Evolutionary conservation across 1,140 invertebrate species (phyloP).

Genomic region (Patella vulgata): DNA sequence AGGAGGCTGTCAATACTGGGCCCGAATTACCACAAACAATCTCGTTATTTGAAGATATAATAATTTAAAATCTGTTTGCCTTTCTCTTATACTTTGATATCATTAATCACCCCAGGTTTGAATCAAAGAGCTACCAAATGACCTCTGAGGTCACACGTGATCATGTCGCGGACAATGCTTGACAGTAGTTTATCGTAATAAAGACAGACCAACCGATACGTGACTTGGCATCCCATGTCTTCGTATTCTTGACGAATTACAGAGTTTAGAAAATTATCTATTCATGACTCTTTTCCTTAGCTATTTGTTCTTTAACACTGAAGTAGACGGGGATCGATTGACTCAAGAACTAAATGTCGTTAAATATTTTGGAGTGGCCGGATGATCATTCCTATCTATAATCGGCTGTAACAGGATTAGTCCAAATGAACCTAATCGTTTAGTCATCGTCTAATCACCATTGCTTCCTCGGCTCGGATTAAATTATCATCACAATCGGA

Average conservation of each 20-base stretch:
- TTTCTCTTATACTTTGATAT: conserved; percentile 6
- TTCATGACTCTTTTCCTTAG: conserved; percentile 15
- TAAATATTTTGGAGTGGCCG: too few relatives aligned
- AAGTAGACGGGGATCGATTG: too few relatives aligned
- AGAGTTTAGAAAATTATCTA: conserved; percentile 21
- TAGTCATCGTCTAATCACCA: too few relatives aligned
- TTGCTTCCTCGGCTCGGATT: too few relatives aligned
- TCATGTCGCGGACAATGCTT: conserved; percentile 8
- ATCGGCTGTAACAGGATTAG: too few relatives aligned
- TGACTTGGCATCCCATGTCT: conserved; percentile 16
- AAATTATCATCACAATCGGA: too few relatives aligned
- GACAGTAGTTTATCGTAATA: conserved; percentile 21
- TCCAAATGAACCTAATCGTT: too few relatives aligned
- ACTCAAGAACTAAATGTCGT: too few relatives aligned
- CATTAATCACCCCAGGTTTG: conserved; percentile 7
- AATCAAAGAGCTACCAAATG: conserved; percentile 2
- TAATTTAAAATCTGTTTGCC: conserved; percentile 2
- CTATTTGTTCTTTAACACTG: conserved; percentile 15
- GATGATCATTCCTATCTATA: too few relatives aligned
- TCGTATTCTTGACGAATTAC: conserved; percentile 16
- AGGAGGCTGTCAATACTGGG: not conserved
- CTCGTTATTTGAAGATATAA: too few relatives aligned
- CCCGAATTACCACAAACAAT: too few relatives aligned
- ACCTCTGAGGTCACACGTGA: conserved; percentile 5
- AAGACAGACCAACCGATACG: conserved; percentile 9